These are phyloP conservation scores for Bursaphelenchus mucronatus DNA, from an alignment of 1,140 invertebrate genomes.

Conservation along the genomic window DNA sequence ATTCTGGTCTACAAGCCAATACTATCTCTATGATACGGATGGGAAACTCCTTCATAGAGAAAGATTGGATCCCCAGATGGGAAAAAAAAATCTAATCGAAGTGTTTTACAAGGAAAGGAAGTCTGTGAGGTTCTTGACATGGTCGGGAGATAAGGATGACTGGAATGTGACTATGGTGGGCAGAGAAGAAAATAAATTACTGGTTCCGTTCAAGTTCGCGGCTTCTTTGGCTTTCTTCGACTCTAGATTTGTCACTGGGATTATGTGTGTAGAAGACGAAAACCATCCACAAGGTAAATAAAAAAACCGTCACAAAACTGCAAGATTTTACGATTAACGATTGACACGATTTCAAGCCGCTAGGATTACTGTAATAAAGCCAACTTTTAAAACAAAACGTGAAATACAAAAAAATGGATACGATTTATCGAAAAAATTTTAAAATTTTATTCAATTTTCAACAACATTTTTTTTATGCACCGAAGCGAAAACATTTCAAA, in stretches of 20 bases:
- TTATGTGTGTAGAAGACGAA: slow-evolving; percentile 23
- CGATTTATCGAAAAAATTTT: no score
- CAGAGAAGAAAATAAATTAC: slow-evolving; percentile 22
- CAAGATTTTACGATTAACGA: neutral
- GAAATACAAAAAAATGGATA: no score
- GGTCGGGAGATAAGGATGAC: slow-evolving; percentile 48
- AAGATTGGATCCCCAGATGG: slow-evolving; percentile 17
- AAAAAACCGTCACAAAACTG: neutral
- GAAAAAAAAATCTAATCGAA: slow-evolving; percentile 37
- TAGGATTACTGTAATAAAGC: no score
- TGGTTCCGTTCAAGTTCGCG: slow-evolving; percentile 32
- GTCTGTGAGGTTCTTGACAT: slow-evolving; percentile 29
- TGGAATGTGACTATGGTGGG: slow-evolving; percentile 43
- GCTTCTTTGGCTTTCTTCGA: slow-evolving; percentile 43
- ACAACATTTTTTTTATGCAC: no score
- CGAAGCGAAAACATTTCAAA: no score
- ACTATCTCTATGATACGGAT: slow-evolving; percentile 43
- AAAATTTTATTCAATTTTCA: no score
- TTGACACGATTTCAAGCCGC: no score
- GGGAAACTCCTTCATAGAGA: slow-evolving; percentile 36
- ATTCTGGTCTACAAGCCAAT: slow-evolving; percentile 46
- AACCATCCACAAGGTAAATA: neutral
- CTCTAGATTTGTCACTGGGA: slow-evolving; percentile 20
- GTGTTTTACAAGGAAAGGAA: slow-evolving; percentile 38
- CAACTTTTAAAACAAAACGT: no score